phyloP scores from a whole-genome alignment of 1,140 invertebrate genomes.

The Pseudomyrmex concolor region DNA sequence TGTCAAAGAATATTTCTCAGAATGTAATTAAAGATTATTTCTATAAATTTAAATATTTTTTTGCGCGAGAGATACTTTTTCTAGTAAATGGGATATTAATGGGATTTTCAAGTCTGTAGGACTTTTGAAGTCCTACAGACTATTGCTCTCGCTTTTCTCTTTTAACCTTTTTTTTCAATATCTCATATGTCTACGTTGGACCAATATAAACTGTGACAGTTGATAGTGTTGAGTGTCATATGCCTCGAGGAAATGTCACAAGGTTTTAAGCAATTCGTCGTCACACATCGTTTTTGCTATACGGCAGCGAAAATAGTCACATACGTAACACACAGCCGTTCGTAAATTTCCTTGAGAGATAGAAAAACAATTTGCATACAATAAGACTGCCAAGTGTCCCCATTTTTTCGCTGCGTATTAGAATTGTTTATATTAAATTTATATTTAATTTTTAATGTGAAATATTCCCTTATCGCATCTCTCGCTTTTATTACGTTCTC shows the following conservation, averaged over 20 bases:
- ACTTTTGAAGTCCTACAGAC: no score
- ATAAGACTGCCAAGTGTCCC: neutral
- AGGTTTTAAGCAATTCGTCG: conserved; percentile 14
- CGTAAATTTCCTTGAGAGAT: neutral
- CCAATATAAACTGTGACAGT: conserved; percentile 15
- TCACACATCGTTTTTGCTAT: neutral
- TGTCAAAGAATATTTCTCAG: neutral
- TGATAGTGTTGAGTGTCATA: neutral
- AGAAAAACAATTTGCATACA: conserved; percentile 9
- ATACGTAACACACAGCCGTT: conserved; percentile 1
- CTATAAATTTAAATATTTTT: neutral
- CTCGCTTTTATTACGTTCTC: neutral
- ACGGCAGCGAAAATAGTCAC: conserved; percentile 9
- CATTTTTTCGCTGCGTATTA: neutral
- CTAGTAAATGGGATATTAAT: no score
- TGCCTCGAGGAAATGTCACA: conserved; percentile 19
- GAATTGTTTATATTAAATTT: conserved; percentile 12
- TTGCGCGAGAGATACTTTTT: no score
- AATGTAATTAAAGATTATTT: neutral
- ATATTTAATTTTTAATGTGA: conserved; percentile 7
- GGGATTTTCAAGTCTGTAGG: no score
- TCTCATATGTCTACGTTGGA: neutral
- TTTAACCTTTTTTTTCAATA: neutral
- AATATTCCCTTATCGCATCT: no score
- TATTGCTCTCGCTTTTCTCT: neutral